A percentile compares a stretch with the other conserved stretches of the same genome.
Evolutionary conservation across 2,797 vertebrate species (phyloP).

Genomic region (Okamejei kenojei): DNA sequence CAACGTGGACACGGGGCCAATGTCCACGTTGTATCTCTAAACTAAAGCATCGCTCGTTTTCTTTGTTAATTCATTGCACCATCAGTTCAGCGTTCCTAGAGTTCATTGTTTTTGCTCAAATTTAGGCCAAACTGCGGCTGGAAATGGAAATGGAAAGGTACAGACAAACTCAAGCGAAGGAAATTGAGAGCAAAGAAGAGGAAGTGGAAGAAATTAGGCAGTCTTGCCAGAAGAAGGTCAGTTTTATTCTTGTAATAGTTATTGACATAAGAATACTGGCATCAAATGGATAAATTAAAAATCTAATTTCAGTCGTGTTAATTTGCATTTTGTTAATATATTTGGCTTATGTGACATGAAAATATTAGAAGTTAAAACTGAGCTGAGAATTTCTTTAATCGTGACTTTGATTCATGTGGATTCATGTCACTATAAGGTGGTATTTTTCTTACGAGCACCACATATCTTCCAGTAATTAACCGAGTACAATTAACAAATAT

Average conservation of each 20-base stretch:
- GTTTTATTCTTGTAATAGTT: constrained; percentile 3
- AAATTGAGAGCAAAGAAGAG: constrained; percentile 87
- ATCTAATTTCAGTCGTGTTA: neutral
- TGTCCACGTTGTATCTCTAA: too few relatives aligned
- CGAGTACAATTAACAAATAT: neutral
- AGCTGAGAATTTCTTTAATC: neutral
- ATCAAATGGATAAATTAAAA: neutral
- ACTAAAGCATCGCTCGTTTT: neutral
- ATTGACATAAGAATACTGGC: neutral
- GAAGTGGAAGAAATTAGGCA: constrained; percentile 94
- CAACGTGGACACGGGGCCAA: too few relatives aligned
- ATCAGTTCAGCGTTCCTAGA: neutral
- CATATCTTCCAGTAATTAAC: neutral
- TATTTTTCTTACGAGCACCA: neutral
- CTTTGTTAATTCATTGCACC: neutral
- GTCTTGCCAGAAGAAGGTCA: constrained; percentile 91
- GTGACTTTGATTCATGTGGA: neutral
- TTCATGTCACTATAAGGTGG: neutral
- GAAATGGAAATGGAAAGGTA: constrained; percentile 98
- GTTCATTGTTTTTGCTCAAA: neutral
- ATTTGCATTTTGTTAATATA: neutral
- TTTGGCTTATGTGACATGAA: neutral
- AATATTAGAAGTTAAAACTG: neutral
- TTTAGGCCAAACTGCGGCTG: constrained; percentile 81
- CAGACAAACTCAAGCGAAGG: constrained; percentile 87